Evolutionary conservation across 2,888 invertebrate genomes (phyloP), one percentile per base, ranked within the genome.

Genomic region (Beris morrisii): DNA sequence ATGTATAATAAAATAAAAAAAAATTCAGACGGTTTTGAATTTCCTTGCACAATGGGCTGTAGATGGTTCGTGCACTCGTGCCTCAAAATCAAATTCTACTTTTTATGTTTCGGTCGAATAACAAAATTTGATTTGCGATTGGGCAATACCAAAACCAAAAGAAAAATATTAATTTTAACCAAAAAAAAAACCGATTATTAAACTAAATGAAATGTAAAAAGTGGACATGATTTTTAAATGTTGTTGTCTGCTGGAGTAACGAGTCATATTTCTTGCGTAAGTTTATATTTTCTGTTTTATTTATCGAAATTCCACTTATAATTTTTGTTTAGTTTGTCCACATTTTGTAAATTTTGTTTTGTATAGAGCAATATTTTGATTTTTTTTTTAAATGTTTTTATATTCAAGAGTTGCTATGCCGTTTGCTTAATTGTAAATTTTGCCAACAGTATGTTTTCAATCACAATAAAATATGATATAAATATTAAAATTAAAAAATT

Each of bases 51-150:
- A 79, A 72, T 79, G 77, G 79, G 75, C 77, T 67, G 75, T 76
- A 72, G 74, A 73, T 72, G 73, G 72, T 69, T 73, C 78, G 65
- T 75, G 75, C 75, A 72, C 76, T 68, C 78, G 78, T 72, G 75
- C 73, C 72, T 75, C 72, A 73, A 79, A 79, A 75, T 78, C 79
- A 45, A 80, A 79, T 75, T 79, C 80, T 31, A 79, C 77, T 72
- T 80, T 80, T 73, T 79, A 80, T 73, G 79, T 80, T 71, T 79
- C 78, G 70, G 78, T 78, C 74, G 78, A 79, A 70, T 77, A 77
- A 12, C 1, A 63, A 43, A 63, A 52, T 48, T 48, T 15, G 5
- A 48, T 30, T 44, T 50, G 44, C 11, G 3, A 31, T 64, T 52
- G 57, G 54, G 31, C 59, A 52, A 53, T 66, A 46, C 46, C 30